Conservation (phyloP, 2,797 vertebrate species). For the Ispidina lecontei region DNA sequence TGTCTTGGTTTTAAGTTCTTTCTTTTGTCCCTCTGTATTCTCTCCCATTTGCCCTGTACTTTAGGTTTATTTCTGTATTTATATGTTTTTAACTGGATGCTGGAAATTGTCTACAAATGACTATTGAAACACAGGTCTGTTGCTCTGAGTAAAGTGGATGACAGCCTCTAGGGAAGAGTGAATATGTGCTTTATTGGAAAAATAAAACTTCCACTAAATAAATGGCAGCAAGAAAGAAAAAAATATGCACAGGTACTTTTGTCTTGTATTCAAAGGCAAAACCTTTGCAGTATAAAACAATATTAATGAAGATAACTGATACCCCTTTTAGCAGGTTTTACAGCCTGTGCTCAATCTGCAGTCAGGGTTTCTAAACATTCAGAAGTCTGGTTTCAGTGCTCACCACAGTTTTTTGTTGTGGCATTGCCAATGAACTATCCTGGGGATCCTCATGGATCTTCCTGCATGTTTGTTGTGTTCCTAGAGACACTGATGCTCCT, state of each 20-base stretch:
- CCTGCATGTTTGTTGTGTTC: not conserved
- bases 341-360: not conserved
- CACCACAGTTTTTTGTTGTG: not conserved
- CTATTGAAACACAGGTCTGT: not conserved
- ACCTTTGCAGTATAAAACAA: not conserved
- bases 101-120: not conserved
- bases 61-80: not conserved
- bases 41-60: not conserved
- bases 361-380: not conserved
- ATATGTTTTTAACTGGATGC: not conserved
- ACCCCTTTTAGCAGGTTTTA: not conserved
- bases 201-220: not conserved
- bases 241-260: not conserved
- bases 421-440: not conserved
- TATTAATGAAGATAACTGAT: not conserved
- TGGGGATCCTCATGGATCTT: accelerated
- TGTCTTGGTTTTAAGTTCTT: not conserved
- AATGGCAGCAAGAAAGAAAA: not conserved
- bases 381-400: not conserved
- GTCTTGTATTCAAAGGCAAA: not conserved
- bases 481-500: not conserved
- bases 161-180: not conserved
- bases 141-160: not conserved
- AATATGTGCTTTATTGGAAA: not conserved
- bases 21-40: not conserved